Evolutionary conservation across 2,113 vertebrate genomes (phyloP).

Genomic region (Nibea coibor): DNA sequence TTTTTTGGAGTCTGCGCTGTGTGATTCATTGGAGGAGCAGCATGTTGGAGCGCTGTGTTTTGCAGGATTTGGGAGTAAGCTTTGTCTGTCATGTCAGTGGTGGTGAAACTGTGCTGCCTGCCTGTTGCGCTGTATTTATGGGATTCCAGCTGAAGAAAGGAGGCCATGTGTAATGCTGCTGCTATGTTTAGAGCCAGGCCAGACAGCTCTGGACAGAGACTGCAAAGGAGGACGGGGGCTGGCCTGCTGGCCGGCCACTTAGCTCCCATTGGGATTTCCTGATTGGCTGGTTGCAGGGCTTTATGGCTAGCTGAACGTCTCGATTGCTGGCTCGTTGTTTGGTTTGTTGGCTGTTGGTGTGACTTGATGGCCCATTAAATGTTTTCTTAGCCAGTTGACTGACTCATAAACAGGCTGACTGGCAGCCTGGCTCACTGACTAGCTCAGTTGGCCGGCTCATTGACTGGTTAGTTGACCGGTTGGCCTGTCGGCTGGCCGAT

Average conservation of each 20-base stretch:
- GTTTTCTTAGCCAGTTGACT: too few species aligned
- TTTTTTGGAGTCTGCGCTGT: too few species aligned
- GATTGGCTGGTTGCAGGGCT: background rate
- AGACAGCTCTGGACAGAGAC: constrained; percentile 35
- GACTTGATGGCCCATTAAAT: background rate
- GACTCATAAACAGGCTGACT: background rate
- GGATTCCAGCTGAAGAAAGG: constrained; percentile 28
- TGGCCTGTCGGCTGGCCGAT: background rate
- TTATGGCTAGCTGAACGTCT: background rate
- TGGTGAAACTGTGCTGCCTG: background rate
- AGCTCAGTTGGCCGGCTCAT: background rate
- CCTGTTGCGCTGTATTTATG: constrained; percentile 23
- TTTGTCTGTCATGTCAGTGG: background rate
- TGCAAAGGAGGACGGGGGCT: constrained; percentile 21
- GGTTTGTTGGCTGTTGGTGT: background rate
- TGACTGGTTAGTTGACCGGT: background rate
- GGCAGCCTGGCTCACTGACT: background rate
- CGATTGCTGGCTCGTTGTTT: background rate
- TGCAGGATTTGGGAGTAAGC: background rate
- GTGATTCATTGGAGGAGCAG: too few species aligned
- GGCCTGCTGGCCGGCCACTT: constrained; percentile 23
- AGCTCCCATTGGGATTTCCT: constrained; percentile 1
- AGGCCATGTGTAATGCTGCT: constrained; percentile 39
- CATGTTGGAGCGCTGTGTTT: too few species aligned
- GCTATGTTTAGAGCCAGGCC: constrained; percentile 50